A percentile compares a stretch with the other conserved stretches of the same genome.
Evolutionary conservation across 2,888 invertebrate genomes (phyloP).

Genomic region (Amorpha juglandis): DNA sequence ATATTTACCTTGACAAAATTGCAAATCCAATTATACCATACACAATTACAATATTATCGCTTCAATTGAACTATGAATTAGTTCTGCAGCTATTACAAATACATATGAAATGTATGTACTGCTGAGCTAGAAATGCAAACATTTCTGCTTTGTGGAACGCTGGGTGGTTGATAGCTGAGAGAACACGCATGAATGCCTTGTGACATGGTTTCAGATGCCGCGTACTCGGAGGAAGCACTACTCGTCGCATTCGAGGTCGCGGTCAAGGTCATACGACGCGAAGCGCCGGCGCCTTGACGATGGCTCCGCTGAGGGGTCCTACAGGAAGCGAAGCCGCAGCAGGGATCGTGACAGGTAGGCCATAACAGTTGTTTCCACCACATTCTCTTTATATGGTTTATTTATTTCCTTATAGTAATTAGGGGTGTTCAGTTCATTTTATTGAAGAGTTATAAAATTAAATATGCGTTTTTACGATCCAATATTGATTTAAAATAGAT

Average conservation of each 20-base stretch:
- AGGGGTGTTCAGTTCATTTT: too few relatives aligned
- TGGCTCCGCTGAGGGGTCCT: slow-evolving; percentile 70
- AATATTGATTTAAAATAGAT: neutral
- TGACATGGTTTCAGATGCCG: slow-evolving; percentile 88
- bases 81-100: slow-evolving; percentile 25
- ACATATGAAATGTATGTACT: slow-evolving; percentile 15
- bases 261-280: slow-evolving; percentile 84
- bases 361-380: too few relatives aligned
- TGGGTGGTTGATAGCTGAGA: neutral
- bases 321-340: slow-evolving; percentile 77
- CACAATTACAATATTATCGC: slow-evolving; percentile 1
- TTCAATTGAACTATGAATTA: slow-evolving; percentile 3
- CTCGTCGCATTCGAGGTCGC: slow-evolving; percentile 85
- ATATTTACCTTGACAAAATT: neutral
- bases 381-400: too few relatives aligned
- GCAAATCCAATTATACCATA: slow-evolving; percentile 5
- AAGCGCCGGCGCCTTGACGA: slow-evolving; percentile 89
- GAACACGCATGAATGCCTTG: slow-evolving; percentile 10
- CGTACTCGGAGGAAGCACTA: slow-evolving; percentile 92
- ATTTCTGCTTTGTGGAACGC: slow-evolving; percentile 39
- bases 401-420: too few relatives aligned
- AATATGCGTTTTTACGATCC: too few relatives aligned
- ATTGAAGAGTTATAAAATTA: neutral
- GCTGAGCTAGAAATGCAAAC: slow-evolving; percentile 42
- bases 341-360: slow-evolving; percentile 86